Evolutionary conservation across 1,140 invertebrate genomes (phyloP).

Genomic region (Pseudoatta argentina): DNA sequence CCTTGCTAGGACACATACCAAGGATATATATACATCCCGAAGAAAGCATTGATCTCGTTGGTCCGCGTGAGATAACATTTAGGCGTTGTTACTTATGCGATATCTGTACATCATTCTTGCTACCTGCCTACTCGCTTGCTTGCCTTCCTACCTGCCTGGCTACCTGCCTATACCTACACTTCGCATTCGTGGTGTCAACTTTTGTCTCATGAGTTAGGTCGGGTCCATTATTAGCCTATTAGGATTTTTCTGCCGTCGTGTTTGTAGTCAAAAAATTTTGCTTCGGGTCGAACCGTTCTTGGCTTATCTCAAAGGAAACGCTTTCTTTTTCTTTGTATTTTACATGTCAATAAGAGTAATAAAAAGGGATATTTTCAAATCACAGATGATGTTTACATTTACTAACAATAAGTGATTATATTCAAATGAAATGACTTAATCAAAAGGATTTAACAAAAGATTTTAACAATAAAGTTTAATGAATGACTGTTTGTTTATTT

Average conservation of each 20-base stretch:
- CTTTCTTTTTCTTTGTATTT: neutral
- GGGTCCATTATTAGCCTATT: slow-evolving; percentile 52
- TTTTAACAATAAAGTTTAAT: no score
- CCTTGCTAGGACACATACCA: slow-evolving; percentile 7
- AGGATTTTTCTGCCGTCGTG: slow-evolving; percentile 7
- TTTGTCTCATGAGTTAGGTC: slow-evolving; percentile 57
- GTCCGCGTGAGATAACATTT: slow-evolving; percentile 75
- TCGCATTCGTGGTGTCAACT: slow-evolving; percentile 23
- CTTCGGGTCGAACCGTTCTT: neutral
- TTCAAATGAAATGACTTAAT: no score
- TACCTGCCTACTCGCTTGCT: slow-evolving; percentile 24
- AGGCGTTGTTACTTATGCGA: slow-evolving; percentile 43
- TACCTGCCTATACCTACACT: slow-evolving; percentile 51
- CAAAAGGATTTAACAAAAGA: no score
- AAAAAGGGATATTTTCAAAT: neutral
- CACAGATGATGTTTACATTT: neutral
- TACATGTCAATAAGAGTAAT: neutral
- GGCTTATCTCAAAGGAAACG: neutral
- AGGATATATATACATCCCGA: slow-evolving; percentile 62
- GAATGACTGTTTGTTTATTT: no score
- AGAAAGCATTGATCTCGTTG: slow-evolving; percentile 68
- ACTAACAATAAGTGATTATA: neutral
- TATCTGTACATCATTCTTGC: slow-evolving; percentile 25
- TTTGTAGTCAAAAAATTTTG: slow-evolving; percentile 36
- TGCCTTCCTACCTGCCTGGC: neutral